A percentile compares a stretch with the other conserved stretches of the same genome.
Evolutionary conservation across 2,797 vertebrate species (phyloP).

Genomic region (Rallus crepitans): DNA sequence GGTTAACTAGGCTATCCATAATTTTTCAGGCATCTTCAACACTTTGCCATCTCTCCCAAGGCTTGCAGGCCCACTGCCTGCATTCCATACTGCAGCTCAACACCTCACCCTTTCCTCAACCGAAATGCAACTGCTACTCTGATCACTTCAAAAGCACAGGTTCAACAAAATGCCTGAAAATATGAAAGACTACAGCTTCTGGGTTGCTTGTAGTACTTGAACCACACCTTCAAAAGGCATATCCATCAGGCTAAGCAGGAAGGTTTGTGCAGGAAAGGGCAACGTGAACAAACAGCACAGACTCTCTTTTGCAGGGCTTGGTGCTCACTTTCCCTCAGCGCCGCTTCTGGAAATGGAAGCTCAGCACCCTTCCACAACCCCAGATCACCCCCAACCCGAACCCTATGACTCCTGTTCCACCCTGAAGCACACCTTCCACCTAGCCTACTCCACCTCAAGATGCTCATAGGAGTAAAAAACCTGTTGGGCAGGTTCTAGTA

Average conservation of each 20-base stretch:
- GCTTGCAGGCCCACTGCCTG: not conserved
- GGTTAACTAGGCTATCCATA: fast-evolving
- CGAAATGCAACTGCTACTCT: fast-evolving
- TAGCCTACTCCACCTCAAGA: not conserved
- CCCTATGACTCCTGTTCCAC: not conserved
- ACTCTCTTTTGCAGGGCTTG: fast-evolving
- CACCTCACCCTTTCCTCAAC: not conserved
- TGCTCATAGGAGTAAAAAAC: not conserved
- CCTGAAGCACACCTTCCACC: not conserved
- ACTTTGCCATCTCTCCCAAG: fast-evolving
- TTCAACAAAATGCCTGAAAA: not conserved
- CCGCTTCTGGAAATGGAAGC: not conserved
- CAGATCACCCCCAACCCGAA: not conserved
- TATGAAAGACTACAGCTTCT: not conserved
- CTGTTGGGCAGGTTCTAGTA: not conserved
- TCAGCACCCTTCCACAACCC: not conserved
- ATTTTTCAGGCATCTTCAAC: not conserved
- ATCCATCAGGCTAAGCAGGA: not conserved
- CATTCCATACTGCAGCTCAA: not conserved
- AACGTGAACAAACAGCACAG: not conserved
- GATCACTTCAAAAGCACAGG: not conserved
- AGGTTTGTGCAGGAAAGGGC: not conserved
- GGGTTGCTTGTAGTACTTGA: not conserved
- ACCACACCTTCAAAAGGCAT: not conserved
- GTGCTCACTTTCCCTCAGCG: not conserved